These are phyloP conservation scores for Micromesistius poutassou DNA, from an alignment of 2,797 vertebrate species.

Conservation along the genomic window DNA sequence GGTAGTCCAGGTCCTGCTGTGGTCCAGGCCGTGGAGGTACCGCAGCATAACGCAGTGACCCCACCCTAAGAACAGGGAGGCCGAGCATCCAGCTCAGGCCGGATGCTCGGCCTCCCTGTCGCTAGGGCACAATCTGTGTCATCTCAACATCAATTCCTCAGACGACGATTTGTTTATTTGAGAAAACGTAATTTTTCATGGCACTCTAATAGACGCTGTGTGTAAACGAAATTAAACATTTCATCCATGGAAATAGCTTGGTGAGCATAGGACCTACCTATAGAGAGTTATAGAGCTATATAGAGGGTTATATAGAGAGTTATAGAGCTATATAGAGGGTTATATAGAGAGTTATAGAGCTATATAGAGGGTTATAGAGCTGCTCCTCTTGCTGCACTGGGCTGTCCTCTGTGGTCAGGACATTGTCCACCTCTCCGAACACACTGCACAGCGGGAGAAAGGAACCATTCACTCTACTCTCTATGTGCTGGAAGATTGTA, in stretches of 20 bases:
- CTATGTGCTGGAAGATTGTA: not conserved
- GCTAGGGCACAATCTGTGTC: conserved; percentile 12
- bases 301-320: too few species aligned
- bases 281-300: too few species aligned
- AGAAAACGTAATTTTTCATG: not conserved
- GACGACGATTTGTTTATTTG: not conserved
- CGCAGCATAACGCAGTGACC: conserved; percentile 83
- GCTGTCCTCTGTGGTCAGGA: conserved; percentile 29
- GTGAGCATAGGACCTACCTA: not conserved
- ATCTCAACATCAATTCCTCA: not conserved
- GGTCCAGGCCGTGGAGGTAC: conserved; percentile 38
- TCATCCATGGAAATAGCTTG: not conserved
- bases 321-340: too few species aligned
- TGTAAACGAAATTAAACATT: not conserved
- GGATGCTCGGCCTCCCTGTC: too few species aligned
- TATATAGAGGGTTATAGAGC: not conserved
- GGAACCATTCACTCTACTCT: not conserved
- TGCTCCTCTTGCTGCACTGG: conserved; percentile 60
- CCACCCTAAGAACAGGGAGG: conserved; percentile 75
- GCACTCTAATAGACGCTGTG: not conserved
- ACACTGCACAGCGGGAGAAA: not conserved
- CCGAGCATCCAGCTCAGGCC: conserved; percentile 38
- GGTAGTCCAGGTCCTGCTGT: conserved; percentile 17
- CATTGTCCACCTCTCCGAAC: not conserved
- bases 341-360: not conserved